Base-by-base conservation (phyloP, 2,797 vertebrate species). In the Arremon brunneinucha region DNA sequence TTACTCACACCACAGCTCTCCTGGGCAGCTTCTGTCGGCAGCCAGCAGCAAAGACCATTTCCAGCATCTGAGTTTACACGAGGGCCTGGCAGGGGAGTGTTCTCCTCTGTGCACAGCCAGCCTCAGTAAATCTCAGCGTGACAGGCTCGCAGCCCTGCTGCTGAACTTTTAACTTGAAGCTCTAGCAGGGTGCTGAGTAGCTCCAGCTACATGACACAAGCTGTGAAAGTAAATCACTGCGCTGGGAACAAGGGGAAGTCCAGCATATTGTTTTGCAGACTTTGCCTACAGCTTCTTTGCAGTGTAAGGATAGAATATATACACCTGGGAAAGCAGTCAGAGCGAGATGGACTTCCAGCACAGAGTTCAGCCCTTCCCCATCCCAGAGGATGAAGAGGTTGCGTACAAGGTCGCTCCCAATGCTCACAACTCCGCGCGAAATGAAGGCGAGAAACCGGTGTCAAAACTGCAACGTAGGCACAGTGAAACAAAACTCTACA, bases 401-500 rank as follows among this genome's bases (percentile, higher is more conserved):
- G 76, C 60, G 1, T 89, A 81, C 14, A 85, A 81, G 26, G 95
- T 96, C 27, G 27, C 95, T 79, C 98, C 98, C 18, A 97, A 97
- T 87, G 91, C 96, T 75, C 96, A 67, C 70, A 95, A 85, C 30
- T 95, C 95, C 6, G 94, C 98, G 10, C 97, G 96, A 50, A 98
- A 96, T 5, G 98, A 98, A 87, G 97, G 91, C 1, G 98, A 99
- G 95, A 97, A 99, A 87, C 98, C 98, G 1, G 98, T 99, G 74
- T 99, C 99, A 92, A 99, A 98, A 92, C 96, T 98, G 71, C 99
- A 99, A 93, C 98, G 98, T 92, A 98, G 99, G 83, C 99, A 98
- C 88, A 99, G 99, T 90, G 99, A 99, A 74, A 97, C 99, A 64
- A 99, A 99, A 97, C 98, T 99, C 96, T 99, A 99, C 98, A 99